Percentiles rank a stretch among this genome's conserved stretches.
These are phyloP conservation scores for Delia radicum DNA, from an alignment of 1,140 invertebrate species.

Conservation along the genomic window DNA sequence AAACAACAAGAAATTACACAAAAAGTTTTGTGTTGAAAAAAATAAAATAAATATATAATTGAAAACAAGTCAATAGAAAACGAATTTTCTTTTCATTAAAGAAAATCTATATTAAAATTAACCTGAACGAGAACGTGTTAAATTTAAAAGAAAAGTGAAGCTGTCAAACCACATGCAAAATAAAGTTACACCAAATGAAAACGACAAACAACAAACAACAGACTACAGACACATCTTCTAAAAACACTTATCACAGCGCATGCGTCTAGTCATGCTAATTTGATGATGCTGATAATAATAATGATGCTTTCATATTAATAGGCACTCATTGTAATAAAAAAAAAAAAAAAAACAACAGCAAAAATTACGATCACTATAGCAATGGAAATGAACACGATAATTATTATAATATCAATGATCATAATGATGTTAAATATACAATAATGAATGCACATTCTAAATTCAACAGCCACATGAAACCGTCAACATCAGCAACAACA, in stretches of 20 bases:
- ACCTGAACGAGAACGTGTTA: not conserved
- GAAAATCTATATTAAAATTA: not conserved
- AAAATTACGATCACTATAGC: not conserved
- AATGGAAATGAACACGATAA: not conserved
- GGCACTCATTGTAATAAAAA: too few relatives aligned
- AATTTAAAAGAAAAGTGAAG: constrained; percentile 9
- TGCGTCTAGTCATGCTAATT: constrained; percentile 21
- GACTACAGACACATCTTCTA: not conserved
- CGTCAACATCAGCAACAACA: not conserved
- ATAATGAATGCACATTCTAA: not conserved
- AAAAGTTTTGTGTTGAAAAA: not conserved
- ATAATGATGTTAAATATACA: too few relatives aligned
- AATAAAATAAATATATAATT: not conserved
- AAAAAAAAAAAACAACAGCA: too few relatives aligned
- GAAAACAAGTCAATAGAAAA: not conserved
- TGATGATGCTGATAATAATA: not conserved
- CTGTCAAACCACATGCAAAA: constrained; percentile 3
- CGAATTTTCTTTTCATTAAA: not conserved
- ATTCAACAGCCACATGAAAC: not conserved
- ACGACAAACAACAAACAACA: not conserved
- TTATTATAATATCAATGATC: too few relatives aligned
- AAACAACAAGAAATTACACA: not conserved
- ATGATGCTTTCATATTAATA: not conserved
- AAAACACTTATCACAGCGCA: not conserved
- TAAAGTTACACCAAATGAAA: not conserved